Evolutionary conservation across 2,888 invertebrate species (phyloP).

Genomic region (Ypsolopha sequella): DNA sequence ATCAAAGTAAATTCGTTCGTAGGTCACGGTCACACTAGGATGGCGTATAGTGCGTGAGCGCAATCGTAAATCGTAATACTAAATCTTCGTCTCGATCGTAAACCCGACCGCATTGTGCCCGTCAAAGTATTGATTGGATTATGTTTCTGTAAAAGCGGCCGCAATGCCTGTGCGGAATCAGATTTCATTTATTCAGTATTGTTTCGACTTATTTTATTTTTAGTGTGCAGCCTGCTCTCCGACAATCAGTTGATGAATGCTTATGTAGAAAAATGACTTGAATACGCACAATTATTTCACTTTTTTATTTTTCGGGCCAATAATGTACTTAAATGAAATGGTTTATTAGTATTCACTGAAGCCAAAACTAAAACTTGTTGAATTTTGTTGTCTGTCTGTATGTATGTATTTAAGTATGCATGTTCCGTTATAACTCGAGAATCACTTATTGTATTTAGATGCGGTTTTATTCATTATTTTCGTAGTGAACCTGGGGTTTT

Average conservation of each 20-base stretch:
- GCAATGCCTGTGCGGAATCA: slow-evolving; percentile 21
- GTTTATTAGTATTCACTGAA: too few relatives aligned
- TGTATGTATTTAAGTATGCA: too few relatives aligned
- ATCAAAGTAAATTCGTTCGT: neutral
- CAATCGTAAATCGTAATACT: slow-evolving; percentile 46
- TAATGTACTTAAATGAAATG: too few relatives aligned
- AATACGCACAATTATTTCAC: too few relatives aligned
- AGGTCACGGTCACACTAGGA: slow-evolving; percentile 33
- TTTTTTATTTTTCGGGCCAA: too few relatives aligned
- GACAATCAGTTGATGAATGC: neutral
- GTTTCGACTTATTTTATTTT: slow-evolving; percentile 24
- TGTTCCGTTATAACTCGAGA: too few relatives aligned
- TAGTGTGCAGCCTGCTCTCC: slow-evolving; percentile 12
- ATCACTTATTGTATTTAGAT: too few relatives aligned
- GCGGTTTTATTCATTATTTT: too few relatives aligned
- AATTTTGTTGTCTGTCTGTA: too few relatives aligned
- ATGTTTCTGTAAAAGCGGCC: slow-evolving; percentile 30
- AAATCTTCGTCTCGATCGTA: slow-evolving; percentile 42
- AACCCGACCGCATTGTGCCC: slow-evolving; percentile 41
- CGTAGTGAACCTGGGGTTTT: too few relatives aligned
- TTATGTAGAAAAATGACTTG: too few relatives aligned
- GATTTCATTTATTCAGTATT: slow-evolving; percentile 39
- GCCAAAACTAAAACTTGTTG: too few relatives aligned
- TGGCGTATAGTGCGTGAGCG: slow-evolving; percentile 34
- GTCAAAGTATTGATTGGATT: slow-evolving; percentile 50